Evolutionary conservation across 2,797 vertebrate genomes (phyloP), one percentile per base, ranked within the genome.

Genomic region (Limnodromus scolopaceus): DNA sequence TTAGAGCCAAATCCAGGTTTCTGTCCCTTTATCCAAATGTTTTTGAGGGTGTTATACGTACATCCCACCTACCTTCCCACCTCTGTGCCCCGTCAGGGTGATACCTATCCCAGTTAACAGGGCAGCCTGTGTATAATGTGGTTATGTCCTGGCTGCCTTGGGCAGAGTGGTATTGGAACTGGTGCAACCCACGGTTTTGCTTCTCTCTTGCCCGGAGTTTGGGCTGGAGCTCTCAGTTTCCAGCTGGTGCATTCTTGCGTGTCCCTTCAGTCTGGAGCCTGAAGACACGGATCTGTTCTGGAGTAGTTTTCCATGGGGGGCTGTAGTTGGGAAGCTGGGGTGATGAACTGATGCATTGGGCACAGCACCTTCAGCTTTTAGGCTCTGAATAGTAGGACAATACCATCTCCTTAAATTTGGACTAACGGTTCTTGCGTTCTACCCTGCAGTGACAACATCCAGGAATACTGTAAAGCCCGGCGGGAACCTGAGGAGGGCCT

Each of bases 91-190:
- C 41, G 8, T 46, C 34, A n/a, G 54, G 46, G 16, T 48, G 58
- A 11, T 14, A 25, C 17, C 1, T 34, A 3, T 16, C 41, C 22
- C 23, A 36, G 68, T 23, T 76, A 30, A 20, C 2, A 32, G 46
- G 39, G 24, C 53, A 57, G 2, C 30, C 34, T 36, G 5, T 28
- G 39, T 4, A 0, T 11, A 5, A 6, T 39, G 41, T 10, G 19
- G 18, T 24, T 16, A 8, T 72, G 46, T 51, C 45, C 55, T 49
- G 61, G 20, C 69, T 78, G 46, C 57, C 30, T 17, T n/a, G n/a
- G 19, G 41, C 6, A 30, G 19, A 30, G 39, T 9, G 46, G 23
- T 48, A 27, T 7, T 61, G 43, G 46, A 66, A 25, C 49, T 36
- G 25, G 19, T 68, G 17, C 32, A 66, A 6, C 20, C 7, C 20